Conservation (phyloP, 2,888 invertebrate genomes). For the Liodrosophila aerea region DNA sequence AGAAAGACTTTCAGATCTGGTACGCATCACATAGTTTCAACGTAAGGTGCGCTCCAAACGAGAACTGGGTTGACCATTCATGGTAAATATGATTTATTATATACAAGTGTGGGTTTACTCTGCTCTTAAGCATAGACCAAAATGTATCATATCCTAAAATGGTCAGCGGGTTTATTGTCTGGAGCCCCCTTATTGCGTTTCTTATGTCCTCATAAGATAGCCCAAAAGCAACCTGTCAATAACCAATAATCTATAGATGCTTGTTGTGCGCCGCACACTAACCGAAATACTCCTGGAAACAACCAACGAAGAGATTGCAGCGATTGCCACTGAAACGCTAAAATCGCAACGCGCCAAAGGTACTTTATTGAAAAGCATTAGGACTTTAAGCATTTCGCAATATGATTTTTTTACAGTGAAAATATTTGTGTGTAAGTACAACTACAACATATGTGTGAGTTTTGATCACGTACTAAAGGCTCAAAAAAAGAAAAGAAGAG, state of each 20-base stretch:
- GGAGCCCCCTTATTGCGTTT: conserved; percentile 36
- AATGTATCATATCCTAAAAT: neutral
- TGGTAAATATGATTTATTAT: no score
- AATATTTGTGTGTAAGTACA: conserved; percentile 22
- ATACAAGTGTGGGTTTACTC: no score
- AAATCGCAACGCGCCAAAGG: conserved; percentile 91
- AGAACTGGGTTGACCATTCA: conserved; percentile 18
- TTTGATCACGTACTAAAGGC: neutral
- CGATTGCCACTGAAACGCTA: conserved; percentile 92
- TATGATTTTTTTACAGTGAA: conserved; percentile 51
- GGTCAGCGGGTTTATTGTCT: conserved; percentile 55
- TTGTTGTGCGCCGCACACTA: conserved; percentile 92
- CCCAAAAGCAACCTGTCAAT: conserved; percentile 53
- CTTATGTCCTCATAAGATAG: conserved; percentile 4
- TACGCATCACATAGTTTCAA: conserved; percentile 64
- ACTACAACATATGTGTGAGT: conserved; percentile 30
- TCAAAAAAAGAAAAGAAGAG: conserved; percentile 4
- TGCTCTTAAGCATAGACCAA: neutral
- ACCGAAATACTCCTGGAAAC: conserved; percentile 97
- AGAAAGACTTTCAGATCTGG: conserved; percentile 79
- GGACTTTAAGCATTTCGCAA: conserved; percentile 44
- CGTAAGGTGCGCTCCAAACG: conserved; percentile 41
- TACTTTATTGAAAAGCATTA: conserved; percentile 83
- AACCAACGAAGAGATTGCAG: conserved; percentile 93
- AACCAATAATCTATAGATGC: conserved; percentile 86